These are phyloP conservation scores for Ameiurus melas DNA, from an alignment of 2,113 vertebrate genomes.

Conservation along the genomic window DNA sequence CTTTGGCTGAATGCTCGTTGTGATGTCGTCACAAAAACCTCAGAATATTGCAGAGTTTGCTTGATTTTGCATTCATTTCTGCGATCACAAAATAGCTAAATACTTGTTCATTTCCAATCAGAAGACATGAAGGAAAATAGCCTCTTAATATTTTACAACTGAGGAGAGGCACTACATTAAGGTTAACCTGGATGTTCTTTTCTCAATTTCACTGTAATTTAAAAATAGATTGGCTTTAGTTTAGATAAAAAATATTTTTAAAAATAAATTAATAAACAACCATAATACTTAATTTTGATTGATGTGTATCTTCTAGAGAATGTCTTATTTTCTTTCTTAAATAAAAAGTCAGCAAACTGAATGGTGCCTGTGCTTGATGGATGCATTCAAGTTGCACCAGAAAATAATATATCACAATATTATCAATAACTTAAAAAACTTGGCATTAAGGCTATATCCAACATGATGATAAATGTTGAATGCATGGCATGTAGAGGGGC, in stretches of 20 bases:
- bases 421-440: background rate
- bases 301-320: background rate
- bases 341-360: background rate
- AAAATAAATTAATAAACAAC: too few species aligned
- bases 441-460: too few species aligned
- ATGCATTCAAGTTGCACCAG: background rate
- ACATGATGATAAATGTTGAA: background rate
- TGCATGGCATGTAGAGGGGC: background rate
- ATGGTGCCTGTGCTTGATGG: background rate
- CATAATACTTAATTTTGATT: background rate
- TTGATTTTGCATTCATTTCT: too few species aligned
- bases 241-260: too few species aligned
- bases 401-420: background rate
- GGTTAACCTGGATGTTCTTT: background rate
- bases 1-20: too few species aligned
- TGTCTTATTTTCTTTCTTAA: too few species aligned
- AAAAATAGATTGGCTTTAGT: background rate
- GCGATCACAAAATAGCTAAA: too few species aligned
- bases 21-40: too few species aligned
- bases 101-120: background rate
- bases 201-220: background rate
- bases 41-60: too few species aligned
- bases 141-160: background rate
- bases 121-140: background rate
- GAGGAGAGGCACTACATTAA: background rate